Evolutionary conservation across 2,888 invertebrate species (phyloP), one percentile per base, ranked within the genome.

Genomic region (Heliconius sara): DNA sequence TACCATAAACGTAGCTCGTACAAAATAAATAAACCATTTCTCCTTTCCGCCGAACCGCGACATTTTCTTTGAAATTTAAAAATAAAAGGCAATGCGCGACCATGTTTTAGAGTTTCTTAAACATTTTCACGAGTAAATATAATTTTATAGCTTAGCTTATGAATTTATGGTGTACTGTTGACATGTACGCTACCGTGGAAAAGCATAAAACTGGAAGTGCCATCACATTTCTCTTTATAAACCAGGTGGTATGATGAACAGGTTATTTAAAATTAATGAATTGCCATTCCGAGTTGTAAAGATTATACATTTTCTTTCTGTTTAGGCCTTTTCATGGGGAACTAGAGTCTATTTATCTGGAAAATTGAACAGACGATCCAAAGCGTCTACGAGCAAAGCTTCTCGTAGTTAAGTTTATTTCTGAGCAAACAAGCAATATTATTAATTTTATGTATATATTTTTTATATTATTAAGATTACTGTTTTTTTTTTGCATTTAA

Each of bases 101-200:
- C 52, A 77, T 73, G 77, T 77, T 73, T 77, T 76, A 77, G 67
- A 77, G 66, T 79, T 77, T 73, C 76, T 72, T 79, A 67, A 77
- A 68, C 72, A 79, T 79, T 76, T 76, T 52, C 76, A 66, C 79
- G 72, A 47, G 73, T 65, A 81, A 81, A 76, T 81, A 70, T 79
- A 77, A 77, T 77, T 81, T 81, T 75, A 81, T 70, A 68, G 73
- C 65, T 30, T 27, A 60, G 70, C 77, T 77, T 77, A 79, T 80
- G 76, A 82, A 82, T 82, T 80, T 82, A 82, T 80, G 57, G 74
- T 39, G 66, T 74, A 63, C 30, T 63, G 76, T 77, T 80, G 77
- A 80, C 77, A 63, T 71, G 34, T 72, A 77, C 16, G 65, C 27
- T 27, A 2, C 7, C 16, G 13, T 6, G 65, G 65, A n/a, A n/a